Percentiles rank a stretch among this genome's conserved stretches.
Conservation (phyloP, 2,797 vertebrate genomes). For the Danio choprae region DNA sequence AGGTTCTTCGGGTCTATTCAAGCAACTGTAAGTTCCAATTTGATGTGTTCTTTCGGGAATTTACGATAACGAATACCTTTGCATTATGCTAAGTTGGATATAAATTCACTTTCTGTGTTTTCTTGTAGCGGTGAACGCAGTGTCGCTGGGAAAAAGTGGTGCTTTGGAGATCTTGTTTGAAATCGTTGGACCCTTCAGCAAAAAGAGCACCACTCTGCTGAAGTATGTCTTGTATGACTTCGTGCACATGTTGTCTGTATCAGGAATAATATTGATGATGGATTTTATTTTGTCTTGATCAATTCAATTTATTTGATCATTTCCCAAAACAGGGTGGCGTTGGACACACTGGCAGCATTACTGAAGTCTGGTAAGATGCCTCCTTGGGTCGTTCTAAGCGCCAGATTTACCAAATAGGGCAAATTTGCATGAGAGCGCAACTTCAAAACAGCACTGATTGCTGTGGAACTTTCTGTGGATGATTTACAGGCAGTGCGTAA, state of each 20-base stretch:
- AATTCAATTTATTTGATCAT: constrained; percentile 48
- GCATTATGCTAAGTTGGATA: not conserved
- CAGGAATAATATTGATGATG: constrained; percentile 56
- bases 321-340: constrained; percentile 88
- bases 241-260: constrained; percentile 16
- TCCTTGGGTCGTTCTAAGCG: not conserved
- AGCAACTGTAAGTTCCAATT: constrained; percentile 87
- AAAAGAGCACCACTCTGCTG: constrained; percentile 91
- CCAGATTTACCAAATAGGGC: no score
- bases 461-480: no score
- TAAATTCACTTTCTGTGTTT: constrained; percentile 32
- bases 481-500: no score
- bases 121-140: constrained; percentile 90
- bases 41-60: not conserved
- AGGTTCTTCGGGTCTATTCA: constrained; percentile 92
- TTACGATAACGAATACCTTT: not conserved
- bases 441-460: no score
- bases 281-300: constrained; percentile 47
- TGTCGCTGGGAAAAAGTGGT: constrained; percentile 93
- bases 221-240: constrained; percentile 80
- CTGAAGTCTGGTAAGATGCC: constrained; percentile 96
- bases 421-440: no score
- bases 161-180: constrained; percentile 94
- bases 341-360: constrained; percentile 95
- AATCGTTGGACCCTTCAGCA: constrained; percentile 91